A percentile compares a stretch with the other conserved stretches of the same genome.
Conservation (phyloP, 2,113 vertebrate species). For the Thomomys bottae region DNA sequence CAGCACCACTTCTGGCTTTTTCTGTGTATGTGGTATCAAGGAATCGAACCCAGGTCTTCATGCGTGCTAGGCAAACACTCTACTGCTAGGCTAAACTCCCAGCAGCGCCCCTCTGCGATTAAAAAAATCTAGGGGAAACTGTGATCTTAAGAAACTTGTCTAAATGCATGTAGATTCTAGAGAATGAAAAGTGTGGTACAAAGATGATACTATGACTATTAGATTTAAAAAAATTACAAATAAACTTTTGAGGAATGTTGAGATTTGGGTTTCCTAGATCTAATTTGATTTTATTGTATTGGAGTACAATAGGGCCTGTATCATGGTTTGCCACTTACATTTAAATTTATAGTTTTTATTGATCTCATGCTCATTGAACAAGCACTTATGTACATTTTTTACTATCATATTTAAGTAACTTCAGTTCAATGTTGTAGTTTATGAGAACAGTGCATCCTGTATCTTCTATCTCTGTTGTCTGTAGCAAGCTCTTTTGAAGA, state of each 20-base stretch:
- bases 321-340: neutral
- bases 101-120: too few relatives aligned
- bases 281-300: neutral
- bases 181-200: neutral
- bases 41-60: too few relatives aligned
- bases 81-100: too few relatives aligned
- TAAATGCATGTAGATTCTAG: neutral
- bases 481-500: neutral
- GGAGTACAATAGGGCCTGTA: neutral
- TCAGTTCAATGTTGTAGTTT: too few relatives aligned
- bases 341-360: neutral
- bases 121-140: neutral
- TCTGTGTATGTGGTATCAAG: too few relatives aligned
- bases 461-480: neutral
- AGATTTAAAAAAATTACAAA: conserved; percentile 38
- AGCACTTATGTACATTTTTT: too few relatives aligned
- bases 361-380: neutral
- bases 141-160: neutral
- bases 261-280: neutral
- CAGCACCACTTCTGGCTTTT: too few relatives aligned
- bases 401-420: too few relatives aligned
- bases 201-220: neutral
- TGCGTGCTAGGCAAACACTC: too few relatives aligned
- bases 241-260: neutral
- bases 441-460: too few relatives aligned